These are phyloP conservation scores for Oeneis ivallda DNA, from an alignment of 2,888 invertebrate species.

Conservation along the genomic window DNA sequence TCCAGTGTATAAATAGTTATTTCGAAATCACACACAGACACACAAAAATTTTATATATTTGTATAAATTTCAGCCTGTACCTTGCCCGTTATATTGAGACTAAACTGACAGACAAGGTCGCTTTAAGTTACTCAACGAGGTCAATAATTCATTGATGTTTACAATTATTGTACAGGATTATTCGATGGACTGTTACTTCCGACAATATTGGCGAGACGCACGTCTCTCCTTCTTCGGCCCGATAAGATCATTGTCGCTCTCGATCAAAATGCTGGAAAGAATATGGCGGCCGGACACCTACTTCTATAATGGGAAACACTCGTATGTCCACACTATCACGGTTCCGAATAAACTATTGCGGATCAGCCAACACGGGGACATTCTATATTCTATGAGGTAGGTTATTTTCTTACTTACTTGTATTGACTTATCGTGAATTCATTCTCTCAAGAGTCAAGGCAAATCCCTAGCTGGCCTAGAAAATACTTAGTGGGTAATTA, in stretches of 20 bases:
- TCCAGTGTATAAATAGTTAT: no score
- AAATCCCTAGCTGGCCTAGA: background rate
- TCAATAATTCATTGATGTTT: background rate
- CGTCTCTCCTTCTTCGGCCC: slow-evolving; percentile 92
- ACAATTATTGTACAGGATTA: slow-evolving; percentile 86
- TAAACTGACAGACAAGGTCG: no score
- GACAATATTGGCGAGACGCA: slow-evolving; percentile 95
- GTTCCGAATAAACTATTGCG: slow-evolving; percentile 96
- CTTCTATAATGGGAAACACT: slow-evolving; percentile 96
- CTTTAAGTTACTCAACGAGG: background rate
- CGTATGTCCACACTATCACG: slow-evolving; percentile 97
- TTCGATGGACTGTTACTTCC: slow-evolving; percentile 97
- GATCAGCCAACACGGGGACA: slow-evolving; percentile 94
- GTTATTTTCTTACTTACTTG: no score
- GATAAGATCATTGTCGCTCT: slow-evolving; percentile 91
- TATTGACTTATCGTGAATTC: background rate
- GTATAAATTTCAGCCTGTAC: no score
- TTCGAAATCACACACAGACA: no score
- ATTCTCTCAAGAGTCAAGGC: background rate
- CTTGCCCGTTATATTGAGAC: no score
- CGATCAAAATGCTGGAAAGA: slow-evolving; percentile 95
- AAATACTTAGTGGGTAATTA: no score
- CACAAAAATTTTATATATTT: no score
- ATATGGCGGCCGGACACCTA: slow-evolving; percentile 99
- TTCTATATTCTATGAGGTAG: slow-evolving; percentile 96